Evolutionary conservation across 2,888 invertebrate species (phyloP).

Genomic region (Heteromurus nitidus): DNA sequence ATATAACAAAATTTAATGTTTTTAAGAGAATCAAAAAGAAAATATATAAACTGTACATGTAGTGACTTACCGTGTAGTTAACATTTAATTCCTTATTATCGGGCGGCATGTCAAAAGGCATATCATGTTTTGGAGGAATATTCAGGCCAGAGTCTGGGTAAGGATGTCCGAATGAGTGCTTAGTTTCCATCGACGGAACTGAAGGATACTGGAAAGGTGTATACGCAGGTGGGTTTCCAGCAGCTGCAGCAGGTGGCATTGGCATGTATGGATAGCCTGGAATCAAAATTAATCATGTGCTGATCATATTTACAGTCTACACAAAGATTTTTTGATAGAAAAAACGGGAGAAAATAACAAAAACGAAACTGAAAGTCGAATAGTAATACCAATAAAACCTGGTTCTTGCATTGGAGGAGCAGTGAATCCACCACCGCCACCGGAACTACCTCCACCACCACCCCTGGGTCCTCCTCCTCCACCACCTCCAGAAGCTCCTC

Average conservation of each 20-base stretch:
- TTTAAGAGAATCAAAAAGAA: background rate
- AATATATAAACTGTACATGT: background rate
- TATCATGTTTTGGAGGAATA: constrained; percentile 55
- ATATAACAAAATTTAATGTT: constrained; percentile 43
- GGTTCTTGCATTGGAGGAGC: constrained; percentile 75
- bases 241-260: constrained; percentile 77
- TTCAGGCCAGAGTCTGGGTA: constrained; percentile 55
- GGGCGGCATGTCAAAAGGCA: constrained; percentile 19
- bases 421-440: constrained; percentile 76
- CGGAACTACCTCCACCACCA: constrained; percentile 75
- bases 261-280: constrained; percentile 83
- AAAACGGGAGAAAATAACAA: background rate
- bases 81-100: constrained; percentile 54
- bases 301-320: background rate
- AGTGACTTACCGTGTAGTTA: constrained; percentile 35
- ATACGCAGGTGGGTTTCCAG: constrained; percentile 75
- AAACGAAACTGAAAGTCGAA: background rate
- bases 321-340: background rate
- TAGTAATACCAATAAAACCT: constrained; percentile 82
- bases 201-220: constrained; percentile 83
- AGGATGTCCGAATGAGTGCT: constrained; percentile 24
- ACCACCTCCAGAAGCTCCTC: constrained; percentile 49
- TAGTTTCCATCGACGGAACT: constrained; percentile 45
- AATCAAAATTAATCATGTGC: background rate
- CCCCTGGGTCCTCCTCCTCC: constrained; percentile 71